Evolutionary conservation across 2,797 vertebrate species (phyloP).

Genomic region (Mus caroli): DNA sequence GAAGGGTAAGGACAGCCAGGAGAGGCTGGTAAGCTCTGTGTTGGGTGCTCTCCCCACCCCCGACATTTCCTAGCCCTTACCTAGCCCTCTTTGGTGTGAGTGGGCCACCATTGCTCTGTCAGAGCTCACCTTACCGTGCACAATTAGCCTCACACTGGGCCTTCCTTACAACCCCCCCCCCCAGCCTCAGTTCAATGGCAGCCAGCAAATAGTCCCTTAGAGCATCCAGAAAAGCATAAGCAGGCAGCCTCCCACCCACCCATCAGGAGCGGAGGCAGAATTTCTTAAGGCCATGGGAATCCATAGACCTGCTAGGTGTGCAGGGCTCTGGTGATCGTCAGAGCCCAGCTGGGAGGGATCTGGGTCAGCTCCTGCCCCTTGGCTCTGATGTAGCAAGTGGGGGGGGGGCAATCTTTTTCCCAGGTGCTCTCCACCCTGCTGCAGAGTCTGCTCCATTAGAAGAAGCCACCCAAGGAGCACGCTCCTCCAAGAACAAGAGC

Average conservation of each 20-base stretch:
- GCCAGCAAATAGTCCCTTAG: background rate
- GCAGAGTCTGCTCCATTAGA: background rate
- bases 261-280: background rate
- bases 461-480: rapidly evolving
- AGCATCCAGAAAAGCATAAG: background rate
- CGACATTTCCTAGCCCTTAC: rapidly evolving
- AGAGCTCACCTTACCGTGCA: rapidly evolving
- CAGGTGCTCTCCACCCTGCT: too few species aligned
- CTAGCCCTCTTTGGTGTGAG: rapidly evolving
- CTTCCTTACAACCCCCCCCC: rapidly evolving
- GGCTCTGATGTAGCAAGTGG: background rate
- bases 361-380: background rate
- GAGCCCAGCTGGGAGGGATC: background rate
- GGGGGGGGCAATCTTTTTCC: background rate
- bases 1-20: rapidly evolving
- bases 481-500: rapidly evolving
- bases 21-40: background rate
- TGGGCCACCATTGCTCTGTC: rapidly evolving
- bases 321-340: background rate
- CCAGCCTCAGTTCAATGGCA: background rate
- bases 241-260: too few species aligned
- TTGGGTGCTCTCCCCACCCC: rapidly evolving
- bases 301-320: rapidly evolving
- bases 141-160: rapidly evolving
- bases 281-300: background rate